A percentile compares a stretch with the other conserved stretches of the same genome.
phyloP scores from a whole-genome alignment of 2,797 vertebrate species.

The Peromyscus nudipes region DNA sequence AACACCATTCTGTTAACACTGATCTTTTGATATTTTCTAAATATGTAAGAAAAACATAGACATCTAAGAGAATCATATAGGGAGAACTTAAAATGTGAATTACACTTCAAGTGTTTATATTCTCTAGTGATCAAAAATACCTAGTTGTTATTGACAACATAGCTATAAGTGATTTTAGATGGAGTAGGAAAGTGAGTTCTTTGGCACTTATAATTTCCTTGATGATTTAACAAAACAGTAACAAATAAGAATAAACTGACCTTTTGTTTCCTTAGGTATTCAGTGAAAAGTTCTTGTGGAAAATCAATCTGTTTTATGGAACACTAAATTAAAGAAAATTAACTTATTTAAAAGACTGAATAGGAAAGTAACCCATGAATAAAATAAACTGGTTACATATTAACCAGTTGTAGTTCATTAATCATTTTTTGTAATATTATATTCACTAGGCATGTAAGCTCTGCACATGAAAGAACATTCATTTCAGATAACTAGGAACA shows the following conservation, averaged over 20 bases:
- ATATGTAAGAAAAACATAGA: background rate
- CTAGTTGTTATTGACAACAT: background rate
- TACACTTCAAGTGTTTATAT: background rate
- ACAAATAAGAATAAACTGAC: conserved; percentile 61
- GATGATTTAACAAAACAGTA: conserved; percentile 21
- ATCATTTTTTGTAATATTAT: conserved; percentile 7
- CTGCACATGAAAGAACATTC: background rate
- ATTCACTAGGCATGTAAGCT: background rate
- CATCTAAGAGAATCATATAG: background rate
- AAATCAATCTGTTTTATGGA: conserved; percentile 61
- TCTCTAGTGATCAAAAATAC: background rate
- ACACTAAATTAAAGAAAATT: conserved; percentile 65
- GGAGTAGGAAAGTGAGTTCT: background rate
- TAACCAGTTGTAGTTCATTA: background rate
- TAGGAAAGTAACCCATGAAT: conserved; percentile 4
- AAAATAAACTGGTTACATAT: conserved; percentile 13
- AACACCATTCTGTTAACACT: background rate
- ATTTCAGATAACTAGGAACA: background rate
- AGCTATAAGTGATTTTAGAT: background rate
- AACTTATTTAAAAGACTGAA: conserved; percentile 8
- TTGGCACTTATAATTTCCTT: background rate
- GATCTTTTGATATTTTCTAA: background rate
- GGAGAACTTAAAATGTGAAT: background rate
- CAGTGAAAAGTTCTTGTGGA: conserved; percentile 42
- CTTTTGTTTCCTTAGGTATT: conserved; percentile 64